A percentile compares a stretch with the other conserved stretches of the same genome.
Evolutionary conservation across 1,140 invertebrate genomes (phyloP).

Genomic region (Diorhabda elongata): DNA sequence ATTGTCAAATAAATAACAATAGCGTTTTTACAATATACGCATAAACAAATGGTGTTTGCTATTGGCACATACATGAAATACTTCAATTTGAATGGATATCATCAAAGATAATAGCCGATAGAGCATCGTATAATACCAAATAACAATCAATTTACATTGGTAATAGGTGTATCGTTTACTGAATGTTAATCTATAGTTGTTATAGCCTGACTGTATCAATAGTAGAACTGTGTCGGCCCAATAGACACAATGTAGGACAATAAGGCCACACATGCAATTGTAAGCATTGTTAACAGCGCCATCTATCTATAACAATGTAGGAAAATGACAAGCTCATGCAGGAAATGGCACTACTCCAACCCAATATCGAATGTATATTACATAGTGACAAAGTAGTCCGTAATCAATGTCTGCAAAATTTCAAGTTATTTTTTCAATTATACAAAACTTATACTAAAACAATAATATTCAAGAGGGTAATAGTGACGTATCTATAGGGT

Average conservation of each 20-base stretch:
- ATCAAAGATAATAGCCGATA: slow-evolving; percentile 20
- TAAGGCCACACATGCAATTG: slow-evolving; percentile 40
- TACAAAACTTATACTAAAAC: too few species aligned
- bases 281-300: slow-evolving; percentile 39
- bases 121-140: slow-evolving; percentile 27
- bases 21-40: neutral
- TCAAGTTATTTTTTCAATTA: too few species aligned
- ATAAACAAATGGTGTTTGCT: neutral
- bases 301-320: slow-evolving; percentile 40
- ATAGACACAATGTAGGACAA: slow-evolving; percentile 35
- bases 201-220: slow-evolving; percentile 42
- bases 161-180: slow-evolving; percentile 43
- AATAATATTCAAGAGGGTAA: too few species aligned
- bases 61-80: slow-evolving; percentile 5
- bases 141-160: slow-evolving; percentile 42
- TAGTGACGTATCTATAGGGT: too few species aligned
- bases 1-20: neutral
- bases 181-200: slow-evolving; percentile 44
- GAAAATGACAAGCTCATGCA: slow-evolving; percentile 39
- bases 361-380: slow-evolving; percentile 19
- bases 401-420: too few species aligned
- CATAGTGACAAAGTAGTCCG: slow-evolving; percentile 8
- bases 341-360: slow-evolving; percentile 33
- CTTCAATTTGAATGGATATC: slow-evolving; percentile 10
- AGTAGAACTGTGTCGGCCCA: slow-evolving; percentile 34